These are phyloP conservation scores for Monopis laevigella DNA, from an alignment of 2,888 invertebrate species.

Conservation along the genomic window DNA sequence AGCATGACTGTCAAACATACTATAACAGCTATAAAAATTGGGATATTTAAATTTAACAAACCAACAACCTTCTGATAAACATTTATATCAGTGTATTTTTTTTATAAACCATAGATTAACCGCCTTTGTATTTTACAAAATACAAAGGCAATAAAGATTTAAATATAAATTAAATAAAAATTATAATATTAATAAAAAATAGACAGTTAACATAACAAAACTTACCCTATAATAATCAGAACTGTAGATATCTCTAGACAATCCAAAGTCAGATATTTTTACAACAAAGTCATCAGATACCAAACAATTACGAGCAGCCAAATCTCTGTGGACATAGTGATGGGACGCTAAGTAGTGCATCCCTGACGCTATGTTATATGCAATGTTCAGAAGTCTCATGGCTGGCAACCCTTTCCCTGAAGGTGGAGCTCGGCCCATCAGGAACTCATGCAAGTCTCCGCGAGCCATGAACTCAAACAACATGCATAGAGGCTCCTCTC, in stretches of 20 bases:
- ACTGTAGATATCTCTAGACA: conserved; percentile 92
- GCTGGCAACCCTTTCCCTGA: conserved; percentile 82
- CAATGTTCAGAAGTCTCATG: conserved; percentile 88
- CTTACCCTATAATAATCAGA: conserved; percentile 87
- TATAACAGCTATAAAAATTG: no score
- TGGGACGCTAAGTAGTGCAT: conserved; percentile 90
- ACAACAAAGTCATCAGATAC: conserved; percentile 94
- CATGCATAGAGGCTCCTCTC: conserved; percentile 93
- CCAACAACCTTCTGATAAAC: no score
- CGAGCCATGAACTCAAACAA: conserved; percentile 98
- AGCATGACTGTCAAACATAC: no score
- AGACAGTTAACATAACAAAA: conserved; percentile 27
- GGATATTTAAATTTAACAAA: no score
- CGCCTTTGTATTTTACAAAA: no score
- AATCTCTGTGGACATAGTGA: conserved; percentile 96
- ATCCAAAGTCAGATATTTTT: conserved; percentile 97
- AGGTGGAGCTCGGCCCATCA: conserved; percentile 89
- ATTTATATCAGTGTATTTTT: no score
- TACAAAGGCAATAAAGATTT: no score
- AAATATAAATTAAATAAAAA: no score
- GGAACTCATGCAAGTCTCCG: conserved; percentile 96
- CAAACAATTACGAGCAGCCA: conserved; percentile 95
- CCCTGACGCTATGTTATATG: conserved; percentile 84
- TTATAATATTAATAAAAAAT: conserved; percentile 7
- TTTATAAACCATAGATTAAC: no score